Evolutionary conservation across 2,888 invertebrate species (phyloP), one percentile per base, ranked within the genome.

Genomic region (Limnephilus auricula): DNA sequence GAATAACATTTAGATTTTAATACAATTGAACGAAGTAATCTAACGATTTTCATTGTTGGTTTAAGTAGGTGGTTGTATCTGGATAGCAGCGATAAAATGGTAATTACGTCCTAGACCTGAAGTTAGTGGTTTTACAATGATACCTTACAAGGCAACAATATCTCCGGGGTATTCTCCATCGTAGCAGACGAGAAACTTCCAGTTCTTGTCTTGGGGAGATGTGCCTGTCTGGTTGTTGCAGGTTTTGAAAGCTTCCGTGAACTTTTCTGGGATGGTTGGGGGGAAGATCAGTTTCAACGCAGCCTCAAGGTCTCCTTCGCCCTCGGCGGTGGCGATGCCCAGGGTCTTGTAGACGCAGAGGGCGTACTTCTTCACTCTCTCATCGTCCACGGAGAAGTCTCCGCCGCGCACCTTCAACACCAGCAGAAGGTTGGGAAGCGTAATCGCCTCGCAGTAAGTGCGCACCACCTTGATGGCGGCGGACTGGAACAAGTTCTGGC

Each of bases 271-370:
- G 65, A 90, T 89, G 25, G 92, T 92, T 18, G 50, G 34, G 5
- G 82, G 18, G 10, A 80, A 82, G n/a, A 92, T 45, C n/a, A 90
- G 5, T 30, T 82, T 90, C 83, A 92, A 37, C 25, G 86, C 90
- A 25, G 82, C 79, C 34, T 80, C 50, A 32, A 80, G 78, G 82
- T 92, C 31, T n/a, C 88, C 79, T 30, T 82, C 37, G 10, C 86
- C 92, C 15, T 80, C 83, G 6, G 78, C 79, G 45, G 85, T 90
- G 32, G 86, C 50, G 5, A 92, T 50, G 18, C 25, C 31, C 31
- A 92, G 45, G 37, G 32, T 31, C 6, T 79, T 30, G 45, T 92
- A 92, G 25, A 92, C 90, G 84, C 92, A 92, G 83, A 79, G 90
- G 31, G 89, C 89, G 80, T 91, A 91, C 25, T 85, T 40, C 86